Base-by-base conservation (phyloP, 2,797 vertebrate species). In the Phylloscopus collybita region DNA sequence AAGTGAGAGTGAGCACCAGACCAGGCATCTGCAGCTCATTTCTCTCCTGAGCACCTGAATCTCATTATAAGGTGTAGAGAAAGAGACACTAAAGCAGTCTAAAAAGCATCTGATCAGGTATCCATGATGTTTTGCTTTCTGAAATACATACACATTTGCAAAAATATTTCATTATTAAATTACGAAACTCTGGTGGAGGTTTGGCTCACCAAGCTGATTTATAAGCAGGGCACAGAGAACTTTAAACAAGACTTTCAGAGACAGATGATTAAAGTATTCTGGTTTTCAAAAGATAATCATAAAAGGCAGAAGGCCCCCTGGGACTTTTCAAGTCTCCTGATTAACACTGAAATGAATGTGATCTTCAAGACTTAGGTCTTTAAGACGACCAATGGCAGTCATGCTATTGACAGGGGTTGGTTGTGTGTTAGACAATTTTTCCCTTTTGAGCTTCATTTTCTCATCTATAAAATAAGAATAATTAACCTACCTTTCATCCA, bases 401-500 rank as follows among this genome's bases (percentile, higher is more conserved):
- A 44, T 2, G 4, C 25, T 71, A 87, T 73, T 85, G 79, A 67
- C 51, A 42, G 30, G 30, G 21, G 17, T 61, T 62, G 45, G 36
- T 80, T 76, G 23, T 74, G 17, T 60, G 38, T 57, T 79, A 74
- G 73, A 51, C 20, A 49, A 32, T 76, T 93, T 73, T 42, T 76
- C 20, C 22, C 12, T 71, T 90, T 69, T 1, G 2, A 88, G 64
- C 14, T 87, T 80, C 21, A 40, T 93, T 89, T 94, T 80, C 74
- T 95, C 45, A 25, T 78, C 67, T 73, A 36, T 82, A 80, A 82
- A 95, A 61, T 49, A 76, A 89, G 91, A 87, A 89, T 83, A 83
- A 92, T 94, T 93, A 92, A 86, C 51, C 34, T 86, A 22, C 45
- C 66, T 90, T 96, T 96, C 75, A 62, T 59, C 36, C 51, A 72